These are phyloP conservation scores for Rhineura floridana DNA, from an alignment of 2,113 vertebrate species.

Conservation along the genomic window DNA sequence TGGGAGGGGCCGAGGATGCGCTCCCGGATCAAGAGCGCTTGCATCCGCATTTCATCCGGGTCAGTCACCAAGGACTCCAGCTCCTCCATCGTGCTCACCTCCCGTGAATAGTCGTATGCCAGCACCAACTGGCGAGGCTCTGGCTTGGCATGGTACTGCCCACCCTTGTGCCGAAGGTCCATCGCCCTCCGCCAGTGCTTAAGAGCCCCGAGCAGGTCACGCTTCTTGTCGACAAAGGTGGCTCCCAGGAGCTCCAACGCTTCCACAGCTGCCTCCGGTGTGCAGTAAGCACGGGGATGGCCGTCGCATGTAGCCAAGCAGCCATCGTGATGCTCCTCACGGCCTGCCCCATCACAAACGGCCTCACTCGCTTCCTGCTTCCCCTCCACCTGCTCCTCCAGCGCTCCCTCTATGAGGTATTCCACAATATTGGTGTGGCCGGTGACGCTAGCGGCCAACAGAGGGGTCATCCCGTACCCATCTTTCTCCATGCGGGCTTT, in stretches of 20 bases:
- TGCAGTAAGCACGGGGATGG: conserved; percentile 53
- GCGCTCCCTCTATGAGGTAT: conserved; percentile 84
- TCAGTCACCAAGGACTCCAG: conserved; percentile 91
- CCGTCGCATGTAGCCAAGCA: conserved; percentile 35
- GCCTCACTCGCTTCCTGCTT: fast-evolving
- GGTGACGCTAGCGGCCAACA: conserved; percentile 92
- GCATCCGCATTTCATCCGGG: conserved; percentile 96
- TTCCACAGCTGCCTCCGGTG: conserved; percentile 84
- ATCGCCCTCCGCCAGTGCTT: conserved; percentile 92
- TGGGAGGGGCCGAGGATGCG: conserved; percentile 94
- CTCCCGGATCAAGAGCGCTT: conserved; percentile 89
- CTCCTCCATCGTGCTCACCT: conserved; percentile 86
- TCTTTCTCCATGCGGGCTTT: conserved; percentile 91
- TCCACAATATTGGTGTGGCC: conserved; percentile 97
- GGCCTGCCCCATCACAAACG: neutral
- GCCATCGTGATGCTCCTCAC: neutral
- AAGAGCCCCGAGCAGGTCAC: conserved; percentile 89
- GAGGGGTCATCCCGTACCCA: conserved; percentile 94
- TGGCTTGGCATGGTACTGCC: conserved; percentile 79
- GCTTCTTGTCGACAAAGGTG: conserved; percentile 95
- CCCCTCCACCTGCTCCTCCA: conserved; percentile 12
- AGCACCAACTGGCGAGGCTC: conserved; percentile 84
- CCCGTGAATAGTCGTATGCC: conserved; percentile 89
- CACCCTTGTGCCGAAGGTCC: conserved; percentile 87
- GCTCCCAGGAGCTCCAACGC: conserved; percentile 91